Evolutionary conservation across 2,888 invertebrate species (phyloP).

Genomic region (Pelosia muscerda): DNA sequence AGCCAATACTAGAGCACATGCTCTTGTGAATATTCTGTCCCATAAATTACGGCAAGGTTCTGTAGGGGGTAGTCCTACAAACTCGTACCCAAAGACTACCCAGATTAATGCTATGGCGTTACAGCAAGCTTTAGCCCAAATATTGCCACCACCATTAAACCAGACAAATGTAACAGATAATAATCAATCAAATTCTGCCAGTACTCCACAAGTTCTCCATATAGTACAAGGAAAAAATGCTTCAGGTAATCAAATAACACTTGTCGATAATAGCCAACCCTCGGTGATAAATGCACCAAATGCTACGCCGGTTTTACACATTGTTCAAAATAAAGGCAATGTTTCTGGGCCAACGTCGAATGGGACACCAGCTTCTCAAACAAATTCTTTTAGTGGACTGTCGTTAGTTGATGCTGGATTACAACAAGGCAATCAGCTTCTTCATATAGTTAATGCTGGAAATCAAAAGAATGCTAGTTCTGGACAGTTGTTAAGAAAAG

Average conservation of each 20-base stretch:
- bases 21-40: constrained; percentile 84
- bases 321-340: constrained; percentile 78
- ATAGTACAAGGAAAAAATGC: constrained; percentile 82
- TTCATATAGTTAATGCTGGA: constrained; percentile 83
- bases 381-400: constrained; percentile 74
- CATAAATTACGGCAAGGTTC: constrained; percentile 79
- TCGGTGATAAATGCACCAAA: constrained; percentile 75
- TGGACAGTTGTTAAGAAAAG: constrained; percentile 80
- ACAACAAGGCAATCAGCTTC: constrained; percentile 81
- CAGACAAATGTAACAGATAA: constrained; percentile 68
- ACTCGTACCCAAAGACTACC: constrained; percentile 71
- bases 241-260: constrained; percentile 74
- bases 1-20: constrained; percentile 64
- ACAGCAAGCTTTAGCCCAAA: constrained; percentile 83
- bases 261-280: constrained; percentile 76
- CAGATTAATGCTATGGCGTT: constrained; percentile 78
- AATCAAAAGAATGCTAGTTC: constrained; percentile 72
- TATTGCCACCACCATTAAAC: constrained; percentile 79
- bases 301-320: constrained; percentile 78
- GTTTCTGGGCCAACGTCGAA: constrained; percentile 58
- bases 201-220: constrained; percentile 75
- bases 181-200: constrained; percentile 61
- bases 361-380: constrained; percentile 62
- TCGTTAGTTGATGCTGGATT: constrained; percentile 79
- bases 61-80: constrained; percentile 49